Conservation (phyloP, 2,888 invertebrate genomes). For the Ariolimax columbianus region DNA sequence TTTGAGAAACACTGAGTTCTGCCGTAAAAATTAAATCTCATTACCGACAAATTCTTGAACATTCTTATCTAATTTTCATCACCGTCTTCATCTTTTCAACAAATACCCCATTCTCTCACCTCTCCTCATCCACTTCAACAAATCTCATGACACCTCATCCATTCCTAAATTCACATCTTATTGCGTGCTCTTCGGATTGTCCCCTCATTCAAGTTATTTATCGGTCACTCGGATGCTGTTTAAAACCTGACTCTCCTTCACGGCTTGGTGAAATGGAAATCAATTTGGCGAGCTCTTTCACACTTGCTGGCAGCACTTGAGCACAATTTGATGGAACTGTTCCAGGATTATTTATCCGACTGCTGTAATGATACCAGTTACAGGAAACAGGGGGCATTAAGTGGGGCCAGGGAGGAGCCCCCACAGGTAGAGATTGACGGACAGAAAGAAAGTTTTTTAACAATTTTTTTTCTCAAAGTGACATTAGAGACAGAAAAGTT, state of each 20-base stretch:
- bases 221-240: neutral
- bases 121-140: no score
- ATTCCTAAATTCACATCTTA: neutral
- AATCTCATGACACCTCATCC: no score
- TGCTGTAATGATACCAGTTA: neutral
- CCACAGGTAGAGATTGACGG: no score
- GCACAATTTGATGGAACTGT: neutral
- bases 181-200: neutral
- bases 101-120: no score
- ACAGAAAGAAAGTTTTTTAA: no score
- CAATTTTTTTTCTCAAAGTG: no score
- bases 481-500: no score
- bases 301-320: neutral
- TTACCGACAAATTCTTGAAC: no score
- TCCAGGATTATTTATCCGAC: neutral
- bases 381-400: neutral
- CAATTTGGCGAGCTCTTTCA: constrained; percentile 11
- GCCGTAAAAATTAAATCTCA: no score
- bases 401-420: neutral
- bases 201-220: neutral
- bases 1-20: no score
- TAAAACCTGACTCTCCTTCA: neutral
- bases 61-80: no score
- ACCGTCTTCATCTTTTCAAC: no score
- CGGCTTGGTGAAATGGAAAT: constrained; percentile 16